These are phyloP conservation scores for Potamarius usumacintae DNA, from an alignment of 2,113 vertebrate genomes.

Conservation along the genomic window DNA sequence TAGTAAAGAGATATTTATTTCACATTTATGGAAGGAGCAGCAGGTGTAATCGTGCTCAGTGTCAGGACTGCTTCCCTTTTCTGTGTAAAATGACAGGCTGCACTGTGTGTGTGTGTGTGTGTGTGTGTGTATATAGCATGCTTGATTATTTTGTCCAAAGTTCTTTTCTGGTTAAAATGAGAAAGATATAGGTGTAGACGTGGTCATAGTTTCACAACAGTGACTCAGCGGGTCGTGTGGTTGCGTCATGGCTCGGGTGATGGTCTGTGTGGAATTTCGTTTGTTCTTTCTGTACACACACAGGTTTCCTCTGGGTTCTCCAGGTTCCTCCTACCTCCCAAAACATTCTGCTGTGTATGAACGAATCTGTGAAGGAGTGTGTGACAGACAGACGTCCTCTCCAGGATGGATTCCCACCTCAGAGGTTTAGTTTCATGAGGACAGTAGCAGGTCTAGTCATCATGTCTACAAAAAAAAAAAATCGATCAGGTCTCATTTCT, in stretches of 20 bases:
- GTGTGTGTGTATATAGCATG: neutral
- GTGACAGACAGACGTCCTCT: too few species aligned
- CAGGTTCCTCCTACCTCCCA: neutral
- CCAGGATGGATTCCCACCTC: neutral
- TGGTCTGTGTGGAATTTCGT: neutral
- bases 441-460: too few species aligned
- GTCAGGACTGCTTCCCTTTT: neutral
- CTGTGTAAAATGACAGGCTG: neutral
- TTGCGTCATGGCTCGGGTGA: neutral
- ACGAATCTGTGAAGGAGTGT: neutral
- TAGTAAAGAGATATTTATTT: neutral
- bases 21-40: neutral
- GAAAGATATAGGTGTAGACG: neutral
- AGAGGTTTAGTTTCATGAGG: neutral
- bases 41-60: neutral
- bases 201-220: neutral
- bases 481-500: too few species aligned
- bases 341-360: neutral
- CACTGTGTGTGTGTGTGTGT: neutral
- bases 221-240: neutral
- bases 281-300: neutral
- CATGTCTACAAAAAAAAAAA: too few species aligned
- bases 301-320: neutral
- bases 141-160: neutral
- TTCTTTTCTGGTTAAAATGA: neutral